Evolutionary conservation across 2,888 invertebrate genomes (phyloP), one percentile per base, ranked within the genome.

Genomic region (Poecilus cupreus): DNA sequence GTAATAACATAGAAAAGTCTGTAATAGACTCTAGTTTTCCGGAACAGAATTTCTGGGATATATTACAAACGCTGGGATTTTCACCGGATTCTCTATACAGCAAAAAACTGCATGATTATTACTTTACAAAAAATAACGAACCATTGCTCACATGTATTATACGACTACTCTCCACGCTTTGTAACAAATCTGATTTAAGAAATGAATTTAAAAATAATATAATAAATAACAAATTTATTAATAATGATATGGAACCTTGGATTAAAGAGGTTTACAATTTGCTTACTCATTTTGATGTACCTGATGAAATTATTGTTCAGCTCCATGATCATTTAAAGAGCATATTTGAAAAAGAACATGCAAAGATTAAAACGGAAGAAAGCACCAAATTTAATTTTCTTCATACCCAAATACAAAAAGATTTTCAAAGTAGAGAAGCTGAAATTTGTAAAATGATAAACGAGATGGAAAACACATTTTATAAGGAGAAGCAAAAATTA

Each of bases 41-140:
- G 1, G 90, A 91, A 1, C 86, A 83, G 76, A 91, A 92, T 87
- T 86, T 91, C 13, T 90, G 90, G 89, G 89, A 90, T 80, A 89
- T 92, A 81, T 86, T 92, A 18, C 87, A 88, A 83, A 86, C 87
- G 5, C 51, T 88, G 5, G 88, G 88, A 39, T 83, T 87, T 39
- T 32, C 81, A 5, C 75, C 83, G 16, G 82, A 84, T 54, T 84
- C 85, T 4, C 80, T 84, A 8, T 83, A 85, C 32, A 85, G 84
- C 6, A 82, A 81, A 46, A 83, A 82, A 39, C 82, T 87, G 43
- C 83, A 80, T 54, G 39, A 46, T 11, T 60, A 81, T 3, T 87
- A 87, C 83, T 82, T 83, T 37, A 81, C 81, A 16, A 57, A 43
- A 18, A 77, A 75, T 54, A 70, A 83, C 5, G 84, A 85, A 32